Evolutionary conservation across 2,113 vertebrate species (phyloP).

Genomic region (Sceloporus undulatus): DNA sequence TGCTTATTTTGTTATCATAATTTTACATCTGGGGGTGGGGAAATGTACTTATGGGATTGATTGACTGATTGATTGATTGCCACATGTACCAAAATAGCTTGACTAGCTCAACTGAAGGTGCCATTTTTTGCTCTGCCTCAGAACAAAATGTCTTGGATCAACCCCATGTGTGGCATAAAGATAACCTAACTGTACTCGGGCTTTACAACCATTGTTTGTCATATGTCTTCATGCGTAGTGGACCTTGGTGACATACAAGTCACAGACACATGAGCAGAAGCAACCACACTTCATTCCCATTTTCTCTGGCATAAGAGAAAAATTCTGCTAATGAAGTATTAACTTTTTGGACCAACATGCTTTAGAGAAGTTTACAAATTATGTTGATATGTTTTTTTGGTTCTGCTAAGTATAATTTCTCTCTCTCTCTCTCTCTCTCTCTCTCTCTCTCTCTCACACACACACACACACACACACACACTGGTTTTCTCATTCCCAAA

Average conservation of each 20-base stretch:
- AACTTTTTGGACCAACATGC: slow-evolving; percentile 18
- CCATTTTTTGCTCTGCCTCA: no score
- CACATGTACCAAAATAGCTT: no score
- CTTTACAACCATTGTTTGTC: slow-evolving; percentile 14
- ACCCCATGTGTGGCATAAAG: not conserved
- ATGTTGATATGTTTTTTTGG: slow-evolving; percentile 33
- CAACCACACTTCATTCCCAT: slow-evolving; percentile 8
- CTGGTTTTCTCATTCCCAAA: slow-evolving; percentile 26
- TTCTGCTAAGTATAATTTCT: not conserved
- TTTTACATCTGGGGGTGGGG: no score
- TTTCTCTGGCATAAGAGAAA: slow-evolving; percentile 40
- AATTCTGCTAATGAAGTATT: slow-evolving; percentile 35
- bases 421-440: slow-evolving; percentile 20
- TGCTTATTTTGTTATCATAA: no score
- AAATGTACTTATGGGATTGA: no score
- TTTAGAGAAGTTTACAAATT: slow-evolving; percentile 52
- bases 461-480: no score
- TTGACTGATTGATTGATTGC: no score
- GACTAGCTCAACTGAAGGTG: no score
- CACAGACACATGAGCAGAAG: slow-evolving; percentile 6
- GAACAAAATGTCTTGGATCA: no score
- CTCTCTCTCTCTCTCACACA: not conserved
- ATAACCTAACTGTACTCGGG: not conserved
- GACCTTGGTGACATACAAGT: not conserved
- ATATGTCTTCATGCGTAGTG: not conserved